Evolutionary conservation across 2,113 vertebrate genomes (phyloP).

Genomic region (Amblyopsis rosae): DNA sequence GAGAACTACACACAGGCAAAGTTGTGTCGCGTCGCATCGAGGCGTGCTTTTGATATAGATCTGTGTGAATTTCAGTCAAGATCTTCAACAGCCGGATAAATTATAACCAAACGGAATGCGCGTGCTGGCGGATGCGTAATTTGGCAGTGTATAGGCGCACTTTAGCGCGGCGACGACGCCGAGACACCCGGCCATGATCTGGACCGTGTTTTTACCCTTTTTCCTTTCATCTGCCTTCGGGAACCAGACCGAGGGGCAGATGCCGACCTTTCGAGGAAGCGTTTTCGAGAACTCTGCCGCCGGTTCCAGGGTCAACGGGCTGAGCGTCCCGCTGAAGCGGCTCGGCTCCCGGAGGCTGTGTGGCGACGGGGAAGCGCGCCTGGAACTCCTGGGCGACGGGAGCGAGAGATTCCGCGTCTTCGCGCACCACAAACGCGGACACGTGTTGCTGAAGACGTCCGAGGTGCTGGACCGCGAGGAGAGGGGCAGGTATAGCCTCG

Average conservation of each 20-base stretch:
- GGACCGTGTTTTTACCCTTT: conserved; percentile 65
- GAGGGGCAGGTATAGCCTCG: conserved; percentile 75
- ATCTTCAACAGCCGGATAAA: neutral
- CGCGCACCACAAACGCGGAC: conserved; percentile 81
- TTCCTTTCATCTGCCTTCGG: conserved; percentile 63
- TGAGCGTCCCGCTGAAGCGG: conserved; percentile 81
- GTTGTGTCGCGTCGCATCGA: conserved; percentile 46
- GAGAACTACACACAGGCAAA: conserved; percentile 56
- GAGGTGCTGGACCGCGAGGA: conserved; percentile 82
- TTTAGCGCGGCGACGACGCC: conserved; percentile 42
- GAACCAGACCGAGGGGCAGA: conserved; percentile 67
- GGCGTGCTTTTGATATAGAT: conserved; percentile 21
- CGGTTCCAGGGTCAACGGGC: conserved; percentile 82
- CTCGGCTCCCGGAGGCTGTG: conserved; percentile 77
- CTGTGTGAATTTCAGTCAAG: conserved; percentile 14
- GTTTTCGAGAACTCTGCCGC: conserved; percentile 85
- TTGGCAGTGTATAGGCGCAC: conserved; percentile 16
- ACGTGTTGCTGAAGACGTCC: conserved; percentile 79
- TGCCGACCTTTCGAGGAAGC: conserved; percentile 82
- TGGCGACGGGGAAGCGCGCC: conserved; percentile 60
- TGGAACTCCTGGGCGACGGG: conserved; percentile 81
- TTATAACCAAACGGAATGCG: neutral
- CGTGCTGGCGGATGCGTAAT: conserved; percentile 32
- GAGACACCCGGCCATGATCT: conserved; percentile 68
- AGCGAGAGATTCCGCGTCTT: conserved; percentile 79